phyloP scores from a whole-genome alignment of 2,113 vertebrate species.

The Acrocephalus arundinaceus region DNA sequence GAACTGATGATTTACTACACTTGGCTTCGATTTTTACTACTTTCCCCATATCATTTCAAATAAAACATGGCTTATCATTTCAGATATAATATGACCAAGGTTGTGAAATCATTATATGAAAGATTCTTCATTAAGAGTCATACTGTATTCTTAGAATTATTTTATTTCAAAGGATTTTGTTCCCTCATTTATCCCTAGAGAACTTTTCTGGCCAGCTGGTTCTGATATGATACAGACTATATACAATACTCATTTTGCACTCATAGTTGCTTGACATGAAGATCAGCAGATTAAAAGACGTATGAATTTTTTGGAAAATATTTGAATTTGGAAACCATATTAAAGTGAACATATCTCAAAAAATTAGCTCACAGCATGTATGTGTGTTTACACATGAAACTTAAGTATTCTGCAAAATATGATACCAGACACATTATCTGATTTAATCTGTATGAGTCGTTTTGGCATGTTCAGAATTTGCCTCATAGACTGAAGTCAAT shows the following conservation, averaged over 20 bases:
- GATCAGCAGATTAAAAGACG: background rate
- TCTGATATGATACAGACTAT: background rate
- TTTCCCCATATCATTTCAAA: background rate
- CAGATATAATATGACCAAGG: background rate
- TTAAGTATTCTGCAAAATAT: slow-evolving; percentile 51
- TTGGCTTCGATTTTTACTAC: background rate
- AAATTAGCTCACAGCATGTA: background rate
- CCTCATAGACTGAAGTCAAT: slow-evolving; percentile 53
- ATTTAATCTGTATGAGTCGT: slow-evolving; percentile 12
- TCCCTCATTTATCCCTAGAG: background rate
- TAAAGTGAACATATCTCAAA: background rate
- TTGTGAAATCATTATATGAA: background rate
- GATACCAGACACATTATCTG: slow-evolving; percentile 28
- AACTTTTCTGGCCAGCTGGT: background rate
- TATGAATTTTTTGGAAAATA: background rate
- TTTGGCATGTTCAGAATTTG: slow-evolving; percentile 65
- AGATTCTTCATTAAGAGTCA: background rate
- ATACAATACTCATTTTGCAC: background rate
- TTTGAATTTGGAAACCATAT: background rate
- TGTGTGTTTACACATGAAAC: slow-evolving; percentile 7
- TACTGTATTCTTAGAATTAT: background rate
- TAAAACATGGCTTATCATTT: background rate
- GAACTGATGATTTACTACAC: background rate
- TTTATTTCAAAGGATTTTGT: background rate
- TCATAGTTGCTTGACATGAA: background rate